Conservation (phyloP, 2,113 vertebrate genomes). For the Indicator indicator region DNA sequence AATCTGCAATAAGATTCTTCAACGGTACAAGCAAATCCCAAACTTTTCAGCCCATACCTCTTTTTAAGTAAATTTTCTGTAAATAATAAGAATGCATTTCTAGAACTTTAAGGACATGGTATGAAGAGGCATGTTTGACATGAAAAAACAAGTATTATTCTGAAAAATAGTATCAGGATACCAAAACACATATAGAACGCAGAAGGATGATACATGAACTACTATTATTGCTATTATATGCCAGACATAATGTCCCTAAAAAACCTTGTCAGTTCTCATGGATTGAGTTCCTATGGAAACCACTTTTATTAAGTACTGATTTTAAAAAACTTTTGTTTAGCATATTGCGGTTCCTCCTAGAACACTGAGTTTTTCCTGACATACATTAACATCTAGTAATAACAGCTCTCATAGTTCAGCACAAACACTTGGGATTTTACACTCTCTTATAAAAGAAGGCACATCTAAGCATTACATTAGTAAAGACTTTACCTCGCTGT, state of each 20-base stretch:
- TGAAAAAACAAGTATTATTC: background rate
- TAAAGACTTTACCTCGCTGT: background rate
- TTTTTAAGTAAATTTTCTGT: background rate
- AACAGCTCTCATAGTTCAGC: background rate
- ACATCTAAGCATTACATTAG: background rate
- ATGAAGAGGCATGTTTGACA: background rate
- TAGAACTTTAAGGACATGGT: background rate
- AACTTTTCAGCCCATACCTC: background rate
- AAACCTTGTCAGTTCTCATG: slow-evolving; percentile 3
- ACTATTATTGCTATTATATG: slow-evolving; percentile 17
- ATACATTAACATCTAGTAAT: background rate
- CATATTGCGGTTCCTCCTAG: background rate
- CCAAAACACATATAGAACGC: background rate
- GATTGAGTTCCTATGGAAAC: slow-evolving; percentile 49
- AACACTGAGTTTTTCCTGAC: background rate
- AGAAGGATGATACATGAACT: background rate
- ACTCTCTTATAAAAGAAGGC: background rate
- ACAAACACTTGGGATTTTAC: background rate
- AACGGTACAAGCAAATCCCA: background rate
- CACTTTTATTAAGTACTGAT: background rate
- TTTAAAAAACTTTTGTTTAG: background rate
- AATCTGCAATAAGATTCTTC: background rate
- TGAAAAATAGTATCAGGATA: slow-evolving; percentile 16
- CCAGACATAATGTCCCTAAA: slow-evolving; percentile 33
- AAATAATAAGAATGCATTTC: background rate